A percentile compares a stretch with the other conserved stretches of the same genome.
phyloP scores from a whole-genome alignment of 2,888 invertebrate genomes.

The Oscheius sp. region DNA sequence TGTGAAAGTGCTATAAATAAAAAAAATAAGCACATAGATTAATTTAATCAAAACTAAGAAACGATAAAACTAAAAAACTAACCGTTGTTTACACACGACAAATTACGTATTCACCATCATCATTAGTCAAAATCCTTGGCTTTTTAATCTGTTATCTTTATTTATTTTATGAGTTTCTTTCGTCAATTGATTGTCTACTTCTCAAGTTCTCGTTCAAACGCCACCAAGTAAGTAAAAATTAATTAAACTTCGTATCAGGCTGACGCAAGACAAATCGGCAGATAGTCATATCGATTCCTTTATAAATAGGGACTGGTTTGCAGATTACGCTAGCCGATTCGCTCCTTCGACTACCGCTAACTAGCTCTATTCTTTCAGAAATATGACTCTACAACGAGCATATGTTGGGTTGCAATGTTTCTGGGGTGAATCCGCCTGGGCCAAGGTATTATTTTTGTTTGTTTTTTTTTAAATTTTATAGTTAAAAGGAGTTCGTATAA shows the following conservation, averaged over 20 bases:
- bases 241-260: not conserved
- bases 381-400: slow-evolving; percentile 43
- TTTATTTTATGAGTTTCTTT: not conserved
- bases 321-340: slow-evolving; percentile 7
- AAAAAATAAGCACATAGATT: too few species aligned
- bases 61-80: too few species aligned
- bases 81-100: too few species aligned
- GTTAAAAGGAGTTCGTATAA: slow-evolving; percentile 78
- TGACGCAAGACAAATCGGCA: slow-evolving; percentile 12
- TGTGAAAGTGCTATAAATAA: too few species aligned
- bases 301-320: slow-evolving; percentile 17
- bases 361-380: not conserved
- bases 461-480: not conserved
- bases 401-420: slow-evolving; percentile 69
- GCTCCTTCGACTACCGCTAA: not conserved
- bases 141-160: too few species aligned
- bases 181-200: not conserved
- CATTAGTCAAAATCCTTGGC: not conserved
- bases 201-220: not conserved
- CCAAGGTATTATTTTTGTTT: slow-evolving; percentile 46
- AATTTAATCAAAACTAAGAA: too few species aligned
- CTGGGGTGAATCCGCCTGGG: slow-evolving; percentile 68
- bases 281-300: slow-evolving; percentile 26
- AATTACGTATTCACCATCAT: not conserved
- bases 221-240: not conserved